phyloP scores from a whole-genome alignment of 2,888 invertebrate genomes.

The Conops quadrifasciatus region DNA sequence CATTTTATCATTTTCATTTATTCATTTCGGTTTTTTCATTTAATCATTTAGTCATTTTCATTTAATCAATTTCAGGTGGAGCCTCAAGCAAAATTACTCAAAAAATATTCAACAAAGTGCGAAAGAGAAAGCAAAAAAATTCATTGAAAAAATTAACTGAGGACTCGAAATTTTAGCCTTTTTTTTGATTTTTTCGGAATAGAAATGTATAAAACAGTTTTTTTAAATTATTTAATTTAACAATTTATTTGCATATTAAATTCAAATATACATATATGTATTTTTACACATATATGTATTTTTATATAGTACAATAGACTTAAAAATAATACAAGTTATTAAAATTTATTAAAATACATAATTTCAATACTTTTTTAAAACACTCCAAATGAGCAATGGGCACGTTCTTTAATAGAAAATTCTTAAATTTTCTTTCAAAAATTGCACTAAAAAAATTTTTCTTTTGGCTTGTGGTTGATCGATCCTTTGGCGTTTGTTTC shows the following conservation, averaged over 20 bases:
- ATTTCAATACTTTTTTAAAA: background rate
- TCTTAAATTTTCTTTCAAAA: slow-evolving; percentile 5
- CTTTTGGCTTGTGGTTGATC: slow-evolving; percentile 20
- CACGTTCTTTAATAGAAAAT: background rate
- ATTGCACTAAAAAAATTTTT: slow-evolving; percentile 6
- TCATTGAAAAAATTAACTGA: no score
- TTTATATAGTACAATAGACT: slow-evolving; percentile 33
- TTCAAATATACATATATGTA: slow-evolving; percentile 24
- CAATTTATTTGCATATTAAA: slow-evolving; percentile 23
- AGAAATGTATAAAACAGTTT: no score
- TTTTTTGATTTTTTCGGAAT: no score
- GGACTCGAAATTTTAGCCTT: no score
- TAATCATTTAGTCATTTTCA: no score
- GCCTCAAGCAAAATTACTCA: no score
- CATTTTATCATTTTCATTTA: slow-evolving; percentile 1
- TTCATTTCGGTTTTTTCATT: no score
- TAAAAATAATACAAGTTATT: slow-evolving; percentile 25
- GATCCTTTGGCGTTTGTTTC: background rate
- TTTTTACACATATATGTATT: slow-evolving; percentile 11
- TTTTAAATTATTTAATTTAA: no score
- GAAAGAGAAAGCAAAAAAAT: no score
- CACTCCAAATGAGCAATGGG: background rate
- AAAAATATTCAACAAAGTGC: no score
- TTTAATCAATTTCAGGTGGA: no score
- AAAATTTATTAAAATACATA: slow-evolving; percentile 15